phyloP scores from a whole-genome alignment of 2,113 vertebrate genomes.

The Agelaius phoeniceus region DNA sequence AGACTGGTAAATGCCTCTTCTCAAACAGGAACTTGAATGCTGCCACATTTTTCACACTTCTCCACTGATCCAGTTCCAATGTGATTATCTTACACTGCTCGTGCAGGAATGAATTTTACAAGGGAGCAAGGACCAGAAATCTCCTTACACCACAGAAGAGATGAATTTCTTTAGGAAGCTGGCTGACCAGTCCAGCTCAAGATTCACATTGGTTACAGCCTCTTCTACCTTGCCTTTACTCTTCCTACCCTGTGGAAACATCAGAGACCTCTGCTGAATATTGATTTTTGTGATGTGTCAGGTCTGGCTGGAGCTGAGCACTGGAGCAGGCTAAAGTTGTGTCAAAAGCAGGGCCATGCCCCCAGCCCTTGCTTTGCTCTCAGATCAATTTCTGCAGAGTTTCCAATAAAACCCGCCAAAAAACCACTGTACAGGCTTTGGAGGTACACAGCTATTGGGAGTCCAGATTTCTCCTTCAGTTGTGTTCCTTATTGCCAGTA shows the following conservation, averaged over 20 bases:
- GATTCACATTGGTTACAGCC: not conserved
- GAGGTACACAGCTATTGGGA: not conserved
- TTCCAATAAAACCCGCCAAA: not conserved
- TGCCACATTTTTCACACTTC: slow-evolving; percentile 52
- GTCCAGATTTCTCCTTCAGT: not conserved
- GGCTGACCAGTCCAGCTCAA: not conserved
- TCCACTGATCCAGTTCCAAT: slow-evolving; percentile 56
- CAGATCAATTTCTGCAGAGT: not conserved
- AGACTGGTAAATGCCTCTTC: slow-evolving; percentile 53
- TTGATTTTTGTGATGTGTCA: slow-evolving; percentile 7
- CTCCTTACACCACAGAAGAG: not conserved
- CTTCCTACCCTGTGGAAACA: not conserved
- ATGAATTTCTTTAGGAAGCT: not conserved
- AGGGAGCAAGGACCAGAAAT: not conserved
- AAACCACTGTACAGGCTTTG: not conserved
- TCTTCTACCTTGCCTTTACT: not conserved
- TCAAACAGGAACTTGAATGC: slow-evolving; percentile 51
- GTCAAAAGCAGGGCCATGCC: not conserved
- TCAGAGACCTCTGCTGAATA: not conserved
- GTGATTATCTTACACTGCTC: slow-evolving; percentile 41
- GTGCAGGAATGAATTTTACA: slow-evolving; percentile 11
- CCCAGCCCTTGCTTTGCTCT: not conserved
- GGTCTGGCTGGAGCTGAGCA: not conserved
- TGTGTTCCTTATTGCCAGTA: not conserved
- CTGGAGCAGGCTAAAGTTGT: not conserved